These are phyloP conservation scores for Melanophora roralis DNA, from an alignment of 2,888 invertebrate species.

Conservation along the genomic window DNA sequence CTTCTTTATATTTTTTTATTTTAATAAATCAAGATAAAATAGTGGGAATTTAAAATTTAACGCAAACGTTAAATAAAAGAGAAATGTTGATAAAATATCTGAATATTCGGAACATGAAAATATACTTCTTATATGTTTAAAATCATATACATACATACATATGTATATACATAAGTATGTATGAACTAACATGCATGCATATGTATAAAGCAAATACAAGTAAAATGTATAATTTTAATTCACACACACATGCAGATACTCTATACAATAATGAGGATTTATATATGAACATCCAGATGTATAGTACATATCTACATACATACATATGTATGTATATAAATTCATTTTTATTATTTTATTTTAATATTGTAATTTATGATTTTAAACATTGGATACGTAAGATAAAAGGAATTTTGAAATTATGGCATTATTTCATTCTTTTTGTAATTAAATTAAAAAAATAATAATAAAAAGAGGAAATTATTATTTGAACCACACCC, in stretches of 20 bases:
- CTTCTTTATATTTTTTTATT: slow-evolving; percentile 30
- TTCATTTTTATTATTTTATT: slow-evolving; percentile 27
- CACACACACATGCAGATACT: background rate
- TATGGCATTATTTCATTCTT: slow-evolving; percentile 36
- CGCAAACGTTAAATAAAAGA: slow-evolving; percentile 56
- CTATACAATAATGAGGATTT: slow-evolving; percentile 55
- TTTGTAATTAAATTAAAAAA: slow-evolving; percentile 20
- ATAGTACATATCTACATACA: background rate
- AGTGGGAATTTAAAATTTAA: slow-evolving; percentile 60
- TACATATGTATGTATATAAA: background rate
- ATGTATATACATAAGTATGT: background rate
- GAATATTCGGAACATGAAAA: slow-evolving; percentile 47
- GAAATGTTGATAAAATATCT: slow-evolving; percentile 60
- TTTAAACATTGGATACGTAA: slow-evolving; percentile 52
- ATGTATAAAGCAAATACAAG: background rate
- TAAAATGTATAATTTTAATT: slow-evolving; percentile 3
- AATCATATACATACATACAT: background rate
- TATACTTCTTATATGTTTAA: background rate
- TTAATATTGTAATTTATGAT: slow-evolving; percentile 59
- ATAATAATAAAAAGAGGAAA: slow-evolving; percentile 30
- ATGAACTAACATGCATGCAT: background rate
- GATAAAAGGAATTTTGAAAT: slow-evolving; percentile 56
- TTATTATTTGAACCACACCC: slow-evolving; percentile 52
- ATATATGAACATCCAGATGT: background rate
- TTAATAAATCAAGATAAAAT: slow-evolving; percentile 62